phyloP scores from a whole-genome alignment of 2,113 vertebrate species.

The Lycaon pictus region DNA sequence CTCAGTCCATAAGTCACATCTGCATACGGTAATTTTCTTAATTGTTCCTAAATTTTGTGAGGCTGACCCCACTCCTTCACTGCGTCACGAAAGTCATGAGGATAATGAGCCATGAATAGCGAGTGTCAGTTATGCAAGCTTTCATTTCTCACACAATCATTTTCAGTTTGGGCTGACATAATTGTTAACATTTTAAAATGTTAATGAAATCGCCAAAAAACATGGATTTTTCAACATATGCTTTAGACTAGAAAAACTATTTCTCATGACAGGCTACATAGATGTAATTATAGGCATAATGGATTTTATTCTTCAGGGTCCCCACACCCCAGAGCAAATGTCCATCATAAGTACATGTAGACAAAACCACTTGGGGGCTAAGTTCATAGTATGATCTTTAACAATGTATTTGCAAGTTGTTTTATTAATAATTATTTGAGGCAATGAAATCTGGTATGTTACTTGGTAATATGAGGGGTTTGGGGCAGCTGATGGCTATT shows the following conservation, averaged over 20 bases:
- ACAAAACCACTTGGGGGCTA: not conserved
- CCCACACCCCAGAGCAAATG: not conserved
- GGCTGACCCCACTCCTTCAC: conserved; percentile 57
- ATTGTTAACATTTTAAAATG: conserved; percentile 79
- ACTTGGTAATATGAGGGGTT: not conserved
- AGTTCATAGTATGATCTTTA: not conserved
- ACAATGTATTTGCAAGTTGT: conserved; percentile 44
- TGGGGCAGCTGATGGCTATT: not conserved
- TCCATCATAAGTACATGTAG: conserved; percentile 25
- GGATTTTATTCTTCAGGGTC: not conserved
- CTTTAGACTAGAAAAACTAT: conserved; percentile 61
- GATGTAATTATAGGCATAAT: conserved; percentile 39
- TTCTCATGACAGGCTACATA: conserved; percentile 55
- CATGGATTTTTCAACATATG: conserved; percentile 60
- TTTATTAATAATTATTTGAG: conserved; percentile 48
- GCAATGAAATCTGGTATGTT: not conserved
- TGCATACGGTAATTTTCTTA: conserved; percentile 75
- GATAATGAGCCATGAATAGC: conserved; percentile 72
- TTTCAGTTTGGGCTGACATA: conserved; percentile 75
- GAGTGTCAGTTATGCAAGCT: conserved; percentile 65
- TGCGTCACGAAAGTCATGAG: conserved; percentile 21
- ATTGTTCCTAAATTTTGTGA: conserved; percentile 69
- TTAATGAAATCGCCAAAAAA: conserved; percentile 75
- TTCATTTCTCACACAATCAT: conserved; percentile 76
- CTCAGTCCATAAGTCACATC: conserved; percentile 71